A percentile compares a stretch with the other conserved stretches of the same genome.
These are phyloP conservation scores for Ibidorhyncha struthersii DNA, from an alignment of 2,113 vertebrate species.

Conservation along the genomic window DNA sequence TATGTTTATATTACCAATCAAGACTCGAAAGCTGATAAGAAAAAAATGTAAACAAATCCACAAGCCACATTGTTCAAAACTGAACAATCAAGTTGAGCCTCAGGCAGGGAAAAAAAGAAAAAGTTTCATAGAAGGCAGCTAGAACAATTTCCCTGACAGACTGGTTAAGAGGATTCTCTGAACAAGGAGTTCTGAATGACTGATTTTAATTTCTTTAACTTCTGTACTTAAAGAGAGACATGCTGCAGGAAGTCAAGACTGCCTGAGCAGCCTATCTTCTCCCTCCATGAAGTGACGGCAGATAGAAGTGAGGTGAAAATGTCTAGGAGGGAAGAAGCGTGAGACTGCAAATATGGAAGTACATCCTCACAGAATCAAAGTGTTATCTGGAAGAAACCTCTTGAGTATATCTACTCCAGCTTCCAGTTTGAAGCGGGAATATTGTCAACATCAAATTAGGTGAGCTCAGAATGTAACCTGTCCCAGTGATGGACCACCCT, in stretches of 20 bases:
- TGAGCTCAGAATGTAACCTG: background rate
- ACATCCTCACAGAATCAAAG: background rate
- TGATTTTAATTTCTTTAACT: background rate
- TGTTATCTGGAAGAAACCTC: background rate
- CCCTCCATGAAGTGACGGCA: background rate
- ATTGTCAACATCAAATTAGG: background rate
- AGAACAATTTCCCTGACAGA: background rate
- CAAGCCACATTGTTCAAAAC: background rate
- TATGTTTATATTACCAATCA: background rate
- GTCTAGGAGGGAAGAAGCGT: background rate
- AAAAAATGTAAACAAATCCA: background rate
- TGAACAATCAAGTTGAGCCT: background rate
- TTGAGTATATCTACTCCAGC: background rate
- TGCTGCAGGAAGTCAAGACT: background rate
- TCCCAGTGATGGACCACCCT: background rate
- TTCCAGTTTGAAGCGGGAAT: background rate
- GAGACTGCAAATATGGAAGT: background rate
- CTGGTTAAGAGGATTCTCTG: background rate
- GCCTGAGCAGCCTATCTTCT: fast-evolving
- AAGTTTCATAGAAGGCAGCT: background rate
- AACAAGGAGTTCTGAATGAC: background rate
- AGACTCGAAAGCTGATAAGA: background rate
- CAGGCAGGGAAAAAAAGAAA: background rate
- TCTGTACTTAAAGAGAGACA: background rate
- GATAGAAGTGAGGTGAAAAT: background rate